Evolutionary conservation across 2,888 invertebrate genomes (phyloP).

Genomic region (Buathra laborator): DNA sequence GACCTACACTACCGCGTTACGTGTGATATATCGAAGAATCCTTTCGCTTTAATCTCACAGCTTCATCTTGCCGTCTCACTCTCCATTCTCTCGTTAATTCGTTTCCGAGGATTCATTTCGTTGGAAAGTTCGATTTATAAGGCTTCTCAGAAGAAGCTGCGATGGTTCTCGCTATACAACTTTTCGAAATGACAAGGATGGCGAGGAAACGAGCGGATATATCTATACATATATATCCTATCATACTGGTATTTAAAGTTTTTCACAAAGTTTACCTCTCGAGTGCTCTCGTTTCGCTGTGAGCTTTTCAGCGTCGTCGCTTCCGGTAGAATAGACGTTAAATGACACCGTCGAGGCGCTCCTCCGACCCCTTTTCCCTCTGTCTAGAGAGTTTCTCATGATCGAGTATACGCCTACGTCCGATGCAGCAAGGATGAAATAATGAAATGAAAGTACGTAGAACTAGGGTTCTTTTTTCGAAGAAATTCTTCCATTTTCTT

Average conservation of each 20-base stretch:
- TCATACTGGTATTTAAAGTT: conserved; percentile 45
- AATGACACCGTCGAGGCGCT: conserved; percentile 18
- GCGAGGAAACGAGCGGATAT: conserved; percentile 9
- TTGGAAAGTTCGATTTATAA: conserved; percentile 62
- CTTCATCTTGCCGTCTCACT: background rate
- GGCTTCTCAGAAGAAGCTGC: conserved; percentile 42
- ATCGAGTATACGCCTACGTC: background rate
- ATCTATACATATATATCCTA: conserved; percentile 6
- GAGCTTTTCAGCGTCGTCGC: conserved; percentile 13
- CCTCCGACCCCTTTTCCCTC: background rate
- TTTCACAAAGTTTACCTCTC: conserved; percentile 35
- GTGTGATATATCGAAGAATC: conserved; percentile 40
- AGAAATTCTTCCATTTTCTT: background rate
- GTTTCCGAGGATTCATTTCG: conserved; percentile 58
- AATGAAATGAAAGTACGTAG: background rate
- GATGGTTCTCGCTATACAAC: conserved; percentile 28
- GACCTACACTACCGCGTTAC: conserved; percentile 28
- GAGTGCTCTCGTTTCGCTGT: conserved; percentile 10
- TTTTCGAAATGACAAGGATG: conserved; percentile 41
- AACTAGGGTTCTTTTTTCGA: background rate
- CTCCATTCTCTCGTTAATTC: conserved; percentile 57
- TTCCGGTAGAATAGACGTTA: conserved; percentile 15
- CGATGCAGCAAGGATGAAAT: background rate
- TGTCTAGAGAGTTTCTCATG: background rate
- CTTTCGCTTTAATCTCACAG: conserved; percentile 46